Evolutionary conservation across 2,113 vertebrate genomes (phyloP), one percentile per base, ranked within the genome.

Genomic region (Cyphomyrus discorhynchus): DNA sequence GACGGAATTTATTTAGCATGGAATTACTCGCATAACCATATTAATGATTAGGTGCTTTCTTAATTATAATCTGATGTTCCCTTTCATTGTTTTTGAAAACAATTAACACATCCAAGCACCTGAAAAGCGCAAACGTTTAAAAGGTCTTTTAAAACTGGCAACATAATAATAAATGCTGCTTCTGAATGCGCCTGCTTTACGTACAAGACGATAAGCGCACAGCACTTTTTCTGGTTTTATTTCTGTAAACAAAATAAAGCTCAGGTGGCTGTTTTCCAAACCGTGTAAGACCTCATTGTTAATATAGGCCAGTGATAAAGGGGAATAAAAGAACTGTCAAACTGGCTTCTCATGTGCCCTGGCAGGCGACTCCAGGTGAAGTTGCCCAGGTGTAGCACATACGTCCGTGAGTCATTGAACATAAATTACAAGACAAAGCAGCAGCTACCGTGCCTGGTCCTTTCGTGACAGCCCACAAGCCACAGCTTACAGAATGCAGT

Each of bases 321-420:
- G 8, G 15, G 31, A 0, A 19, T 7, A 47, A 24, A 1, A n/a
- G 82, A 47, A 46, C 82, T 35, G 87, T 49, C 47, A 86, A 90
- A 89, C 90, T 90, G 89, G 85, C 87, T 90, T 90, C 80, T 91
- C 85, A 66, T 91, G 90, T 89, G 80, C 24, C 50, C 27, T 82
- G 88, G 19, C 35, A 88, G 35, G 88, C 87, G 86, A 47, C 89
- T 90, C 88, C 86, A 89, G 90, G 92, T 87, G 66, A 89, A 62
- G 90, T 86, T 83, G 31, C 50, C 77, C 52, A 70, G 56, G 89
- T 90, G 84, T 27, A 88, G 87, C 42, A 24, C 50, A 89, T 49
- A 90, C 39, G 70, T 35, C 50, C 74, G 45, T 89, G 88, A 91
- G 56, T 91, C 89, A 92, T 80, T 35, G 13, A 47, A 46, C 46